Percentiles rank a stretch among this genome's conserved stretches.
Evolutionary conservation across 1,140 invertebrate genomes (phyloP).

Genomic region (Bombus haemorrhoidalis): DNA sequence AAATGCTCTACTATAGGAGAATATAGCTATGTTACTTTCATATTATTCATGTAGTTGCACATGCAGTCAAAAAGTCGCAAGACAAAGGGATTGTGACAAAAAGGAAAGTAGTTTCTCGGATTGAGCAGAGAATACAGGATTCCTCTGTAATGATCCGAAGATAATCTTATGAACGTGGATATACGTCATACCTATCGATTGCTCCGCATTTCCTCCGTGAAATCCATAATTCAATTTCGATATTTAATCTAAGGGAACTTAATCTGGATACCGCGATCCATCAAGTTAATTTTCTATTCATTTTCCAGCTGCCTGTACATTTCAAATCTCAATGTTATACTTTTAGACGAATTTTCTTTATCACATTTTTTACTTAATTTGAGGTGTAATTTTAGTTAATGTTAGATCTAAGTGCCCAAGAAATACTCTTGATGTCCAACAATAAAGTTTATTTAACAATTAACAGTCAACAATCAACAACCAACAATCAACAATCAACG

Average conservation of each 20-base stretch:
- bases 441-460: no score
- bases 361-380: not conserved
- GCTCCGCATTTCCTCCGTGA: not conserved
- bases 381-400: no score
- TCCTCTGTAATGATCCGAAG: slow-evolving; percentile 30
- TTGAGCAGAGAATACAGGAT: not conserved
- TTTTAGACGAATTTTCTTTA: not conserved
- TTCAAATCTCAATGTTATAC: not conserved
- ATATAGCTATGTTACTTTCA: no score
- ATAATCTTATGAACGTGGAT: slow-evolving; percentile 29
- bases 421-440: no score
- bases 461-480: no score
- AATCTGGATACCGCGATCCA: slow-evolving; percentile 3
- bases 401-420: no score
- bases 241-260: slow-evolving; percentile 9
- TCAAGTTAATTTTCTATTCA: not conserved
- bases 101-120: not conserved
- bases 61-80: no score
- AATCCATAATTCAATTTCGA: slow-evolving; percentile 36
- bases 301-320: not conserved
- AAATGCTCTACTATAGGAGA: no score
- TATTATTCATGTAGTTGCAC: no score
- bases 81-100: not conserved
- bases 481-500: no score
- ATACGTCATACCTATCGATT: slow-evolving; percentile 29